A percentile compares a stretch with the other conserved stretches of the same genome.
Evolutionary conservation across 2,113 vertebrate genomes (phyloP).

Genomic region (Oxyura jamaicensis): DNA sequence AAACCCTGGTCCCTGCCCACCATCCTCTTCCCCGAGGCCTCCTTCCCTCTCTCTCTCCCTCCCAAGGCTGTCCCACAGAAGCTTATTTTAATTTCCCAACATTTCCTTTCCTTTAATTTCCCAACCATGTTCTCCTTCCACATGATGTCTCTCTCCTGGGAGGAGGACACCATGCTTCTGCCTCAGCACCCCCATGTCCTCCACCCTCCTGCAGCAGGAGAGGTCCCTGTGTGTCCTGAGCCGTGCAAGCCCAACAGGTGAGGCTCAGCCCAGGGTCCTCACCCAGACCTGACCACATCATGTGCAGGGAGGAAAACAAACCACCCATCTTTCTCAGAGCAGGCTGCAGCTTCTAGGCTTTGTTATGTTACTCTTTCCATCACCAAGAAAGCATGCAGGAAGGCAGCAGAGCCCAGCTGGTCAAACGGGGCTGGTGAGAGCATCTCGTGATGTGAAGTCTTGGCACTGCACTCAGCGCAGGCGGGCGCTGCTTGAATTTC

Average conservation of each 20-base stretch:
- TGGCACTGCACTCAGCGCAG: background rate
- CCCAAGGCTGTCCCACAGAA: background rate
- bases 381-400: background rate
- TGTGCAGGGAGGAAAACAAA: background rate
- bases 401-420: background rate
- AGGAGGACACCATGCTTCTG: background rate
- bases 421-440: background rate
- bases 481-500: background rate
- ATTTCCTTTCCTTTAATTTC: background rate
- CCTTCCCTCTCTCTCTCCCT: background rate
- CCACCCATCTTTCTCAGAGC: background rate
- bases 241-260: accelerated
- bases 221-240: background rate
- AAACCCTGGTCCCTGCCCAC: background rate
- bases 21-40: accelerated
- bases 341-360: background rate
- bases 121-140: background rate
- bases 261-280: background rate
- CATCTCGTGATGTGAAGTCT: background rate
- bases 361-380: background rate
- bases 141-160: too few species aligned
- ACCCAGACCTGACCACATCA: background rate
- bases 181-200: background rate
- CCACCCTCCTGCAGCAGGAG: accelerated
- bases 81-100: background rate